phyloP scores from a whole-genome alignment of 2,797 vertebrate genomes.

The Macropus fuliginosus region DNA sequence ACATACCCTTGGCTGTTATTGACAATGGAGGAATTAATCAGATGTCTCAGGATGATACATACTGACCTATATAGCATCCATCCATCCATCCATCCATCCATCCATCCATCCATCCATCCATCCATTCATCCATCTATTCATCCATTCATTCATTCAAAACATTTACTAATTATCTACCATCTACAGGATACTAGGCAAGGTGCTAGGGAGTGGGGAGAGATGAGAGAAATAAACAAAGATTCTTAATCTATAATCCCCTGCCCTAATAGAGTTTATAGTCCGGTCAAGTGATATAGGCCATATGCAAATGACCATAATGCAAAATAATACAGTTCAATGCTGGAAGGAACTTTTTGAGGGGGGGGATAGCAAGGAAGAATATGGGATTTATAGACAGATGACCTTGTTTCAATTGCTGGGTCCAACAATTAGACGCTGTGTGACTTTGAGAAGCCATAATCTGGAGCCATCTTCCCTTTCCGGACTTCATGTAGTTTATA shows the following conservation, averaged over 20 bases:
- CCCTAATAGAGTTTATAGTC: background rate
- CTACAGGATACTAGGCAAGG: background rate
- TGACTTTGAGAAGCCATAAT: background rate
- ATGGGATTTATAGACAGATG: background rate
- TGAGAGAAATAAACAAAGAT: background rate
- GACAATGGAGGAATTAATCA: background rate
- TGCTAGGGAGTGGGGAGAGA: background rate
- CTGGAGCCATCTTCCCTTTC: background rate
- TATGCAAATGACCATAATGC: background rate
- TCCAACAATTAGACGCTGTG: background rate
- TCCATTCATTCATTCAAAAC: background rate
- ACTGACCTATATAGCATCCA: background rate
- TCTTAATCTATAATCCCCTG: background rate
- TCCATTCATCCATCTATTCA: background rate
- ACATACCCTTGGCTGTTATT: background rate
- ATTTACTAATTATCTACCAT: background rate
- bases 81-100: background rate
- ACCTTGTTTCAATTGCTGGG: background rate
- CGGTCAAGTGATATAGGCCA: background rate
- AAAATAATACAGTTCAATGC: background rate
- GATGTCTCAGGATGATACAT: background rate
- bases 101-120: background rate
- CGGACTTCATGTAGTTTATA: background rate
- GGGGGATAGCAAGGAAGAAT: background rate
- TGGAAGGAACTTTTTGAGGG: background rate